Evolutionary conservation across 35 echinoderm and acorn worm species (phyloP).

Genomic region (Hemicentrotus pulcherrimus): DNA sequence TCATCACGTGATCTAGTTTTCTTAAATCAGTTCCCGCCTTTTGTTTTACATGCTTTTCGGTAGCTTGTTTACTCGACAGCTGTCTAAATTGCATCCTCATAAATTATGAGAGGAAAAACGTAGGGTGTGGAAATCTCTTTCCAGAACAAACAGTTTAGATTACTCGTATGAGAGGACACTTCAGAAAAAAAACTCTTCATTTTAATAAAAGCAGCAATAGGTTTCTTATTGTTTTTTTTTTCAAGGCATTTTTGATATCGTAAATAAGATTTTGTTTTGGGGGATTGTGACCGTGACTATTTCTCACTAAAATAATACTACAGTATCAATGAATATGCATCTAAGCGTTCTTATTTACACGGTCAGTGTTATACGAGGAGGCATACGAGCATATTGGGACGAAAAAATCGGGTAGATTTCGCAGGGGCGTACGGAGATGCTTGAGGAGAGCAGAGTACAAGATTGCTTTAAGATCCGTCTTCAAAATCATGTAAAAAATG

Average conservation of each 20-base stretch:
- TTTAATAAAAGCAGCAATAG: background rate
- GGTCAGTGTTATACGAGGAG: background rate
- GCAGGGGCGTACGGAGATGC: too few species aligned
- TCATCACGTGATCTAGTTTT: slow-evolving; percentile 16
- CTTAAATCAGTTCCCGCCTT: background rate
- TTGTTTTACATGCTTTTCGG: background rate
- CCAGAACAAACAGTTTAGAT: background rate
- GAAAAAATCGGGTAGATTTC: background rate
- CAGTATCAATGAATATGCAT: background rate
- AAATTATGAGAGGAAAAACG: background rate
- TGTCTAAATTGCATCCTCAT: background rate
- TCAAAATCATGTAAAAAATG: too few species aligned
- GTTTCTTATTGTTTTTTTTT: background rate
- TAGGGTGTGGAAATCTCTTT: background rate
- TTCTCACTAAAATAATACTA: background rate
- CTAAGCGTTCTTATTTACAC: background rate
- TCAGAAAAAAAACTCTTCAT: background rate
- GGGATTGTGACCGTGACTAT: background rate
- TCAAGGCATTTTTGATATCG: background rate
- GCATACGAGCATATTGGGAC: background rate
- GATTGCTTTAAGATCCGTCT: too few species aligned
- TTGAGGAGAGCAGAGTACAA: too few species aligned
- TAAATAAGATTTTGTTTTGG: background rate
- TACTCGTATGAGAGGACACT: background rate
- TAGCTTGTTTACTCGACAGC: background rate